Evolutionary conservation across 2,113 vertebrate species (phyloP).

Genomic region (Thinocorus orbignyianus): DNA sequence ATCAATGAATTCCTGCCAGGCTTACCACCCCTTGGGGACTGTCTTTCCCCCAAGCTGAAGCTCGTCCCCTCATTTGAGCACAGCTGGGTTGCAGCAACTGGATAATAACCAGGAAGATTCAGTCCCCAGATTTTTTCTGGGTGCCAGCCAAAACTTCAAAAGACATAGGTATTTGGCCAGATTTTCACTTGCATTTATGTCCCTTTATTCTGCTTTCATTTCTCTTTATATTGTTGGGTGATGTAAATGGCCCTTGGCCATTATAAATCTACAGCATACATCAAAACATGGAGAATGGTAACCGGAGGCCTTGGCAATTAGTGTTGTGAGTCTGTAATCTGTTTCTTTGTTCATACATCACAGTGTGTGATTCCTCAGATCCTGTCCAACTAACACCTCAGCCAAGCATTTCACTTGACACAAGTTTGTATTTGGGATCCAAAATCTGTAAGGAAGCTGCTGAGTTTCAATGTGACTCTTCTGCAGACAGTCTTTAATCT

Average conservation of each 20-base stretch:
- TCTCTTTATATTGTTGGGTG: neutral
- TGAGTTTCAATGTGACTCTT: slow-evolving; percentile 33
- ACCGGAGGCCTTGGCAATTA: slow-evolving; percentile 53
- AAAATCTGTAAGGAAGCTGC: slow-evolving; percentile 45
- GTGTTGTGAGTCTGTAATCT: slow-evolving; percentile 7
- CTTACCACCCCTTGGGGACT: neutral
- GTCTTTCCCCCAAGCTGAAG: neutral
- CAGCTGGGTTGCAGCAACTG: slow-evolving; percentile 26
- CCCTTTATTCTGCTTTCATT: slow-evolving; percentile 19
- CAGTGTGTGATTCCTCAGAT: slow-evolving; percentile 40
- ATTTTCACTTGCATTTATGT: neutral
- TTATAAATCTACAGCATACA: slow-evolving; percentile 35
- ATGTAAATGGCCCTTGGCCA: slow-evolving; percentile 44
- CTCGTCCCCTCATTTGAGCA: neutral
- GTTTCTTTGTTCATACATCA: slow-evolving; percentile 55
- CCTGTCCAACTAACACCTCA: slow-evolving; percentile 51
- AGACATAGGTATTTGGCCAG: slow-evolving; percentile 32
- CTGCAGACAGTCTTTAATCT: slow-evolving; percentile 42
- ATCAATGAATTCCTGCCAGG: neutral
- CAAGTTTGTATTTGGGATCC: slow-evolving; percentile 22
- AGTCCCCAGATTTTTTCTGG: slow-evolving; percentile 17
- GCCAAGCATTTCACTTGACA: slow-evolving; percentile 25
- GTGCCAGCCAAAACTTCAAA: slow-evolving; percentile 59
- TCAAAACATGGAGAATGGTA: slow-evolving; percentile 42
- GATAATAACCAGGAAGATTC: slow-evolving; percentile 22